Conservation (phyloP, 2,797 vertebrate species). For the Nannoperca australis region DNA sequence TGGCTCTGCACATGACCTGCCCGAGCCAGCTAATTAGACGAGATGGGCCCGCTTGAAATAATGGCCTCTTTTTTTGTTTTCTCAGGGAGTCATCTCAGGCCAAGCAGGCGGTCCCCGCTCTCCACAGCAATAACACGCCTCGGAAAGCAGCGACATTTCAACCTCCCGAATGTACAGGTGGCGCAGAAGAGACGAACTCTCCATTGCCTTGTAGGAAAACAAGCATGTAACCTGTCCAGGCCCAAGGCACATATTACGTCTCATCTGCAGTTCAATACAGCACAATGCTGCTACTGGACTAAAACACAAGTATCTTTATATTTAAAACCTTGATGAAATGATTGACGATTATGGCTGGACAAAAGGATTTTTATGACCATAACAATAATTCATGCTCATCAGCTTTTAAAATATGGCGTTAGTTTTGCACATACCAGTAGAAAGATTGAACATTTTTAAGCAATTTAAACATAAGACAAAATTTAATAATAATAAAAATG, state of each 20-base stretch:
- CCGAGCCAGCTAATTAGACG: slow-evolving; percentile 65
- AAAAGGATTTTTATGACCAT: background rate
- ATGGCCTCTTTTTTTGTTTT: slow-evolving; percentile 27
- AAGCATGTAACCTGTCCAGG: slow-evolving; percentile 7
- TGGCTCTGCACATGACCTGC: slow-evolving; percentile 66
- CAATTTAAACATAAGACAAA: background rate
- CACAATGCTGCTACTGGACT: background rate
- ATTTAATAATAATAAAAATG: background rate
- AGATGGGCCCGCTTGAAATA: slow-evolving; percentile 46
- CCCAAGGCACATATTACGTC: background rate
- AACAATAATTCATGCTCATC: background rate
- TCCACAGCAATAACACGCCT: slow-evolving; percentile 61
- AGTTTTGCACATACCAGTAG: background rate
- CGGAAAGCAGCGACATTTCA: slow-evolving; percentile 53
- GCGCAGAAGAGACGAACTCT: background rate
- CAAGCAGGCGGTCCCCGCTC: slow-evolving; percentile 42
- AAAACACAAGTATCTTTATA: background rate
- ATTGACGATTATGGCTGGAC: background rate
- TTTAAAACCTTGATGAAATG: background rate
- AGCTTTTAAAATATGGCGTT: background rate
- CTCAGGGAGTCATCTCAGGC: slow-evolving; percentile 41
- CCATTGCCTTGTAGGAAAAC: background rate
- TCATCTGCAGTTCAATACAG: slow-evolving; percentile 3
- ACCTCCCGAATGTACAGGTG: slow-evolving; percentile 48
- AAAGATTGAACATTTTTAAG: too few species aligned